phyloP scores from a whole-genome alignment of 2,888 invertebrate species.

The Drosophila colorata region DNA sequence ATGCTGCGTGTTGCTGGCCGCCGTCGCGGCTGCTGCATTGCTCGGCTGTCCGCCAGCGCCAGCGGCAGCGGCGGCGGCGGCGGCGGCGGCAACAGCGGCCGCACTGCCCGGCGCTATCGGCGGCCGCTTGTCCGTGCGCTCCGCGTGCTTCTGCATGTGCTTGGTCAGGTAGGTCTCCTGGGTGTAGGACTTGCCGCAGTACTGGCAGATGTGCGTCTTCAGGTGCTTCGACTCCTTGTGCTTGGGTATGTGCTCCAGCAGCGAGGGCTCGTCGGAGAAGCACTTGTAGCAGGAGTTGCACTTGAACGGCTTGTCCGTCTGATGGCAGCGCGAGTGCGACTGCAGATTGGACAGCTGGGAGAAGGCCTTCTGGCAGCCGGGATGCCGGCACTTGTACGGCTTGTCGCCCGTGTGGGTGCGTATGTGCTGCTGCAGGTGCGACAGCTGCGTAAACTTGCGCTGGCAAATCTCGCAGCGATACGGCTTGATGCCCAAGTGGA shows the following conservation, averaged over 20 bases:
- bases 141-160: conserved; percentile 99
- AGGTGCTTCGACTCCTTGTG: conserved; percentile 99
- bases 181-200: conserved; percentile 99
- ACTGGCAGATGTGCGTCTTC: conserved; percentile 99
- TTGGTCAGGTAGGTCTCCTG: conserved; percentile 99
- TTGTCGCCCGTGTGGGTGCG: conserved; percentile 99
- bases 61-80: conserved; percentile 46
- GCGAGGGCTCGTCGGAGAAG: conserved; percentile 98
- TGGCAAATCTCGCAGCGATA: conserved; percentile 99
- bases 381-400: conserved; percentile 98
- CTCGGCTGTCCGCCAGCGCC: conserved; percentile 30
- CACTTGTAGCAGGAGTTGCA: conserved; percentile 99
- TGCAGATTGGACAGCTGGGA: conserved; percentile 99
- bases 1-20: conserved; percentile 62
- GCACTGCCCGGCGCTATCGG: conserved; percentile 89
- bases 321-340: conserved; percentile 99
- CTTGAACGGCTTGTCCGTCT: conserved; percentile 99
- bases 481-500: conserved; percentile 99
- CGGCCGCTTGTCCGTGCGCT: conserved; percentile 95
- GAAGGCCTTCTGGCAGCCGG: conserved; percentile 99
- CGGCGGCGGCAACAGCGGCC: conserved; percentile 71
- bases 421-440: conserved; percentile 99
- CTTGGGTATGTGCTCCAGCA: conserved; percentile 99
- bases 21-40: conserved; percentile 23
- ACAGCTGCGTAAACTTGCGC: conserved; percentile 99